phyloP scores from a whole-genome alignment of 2,888 invertebrate genomes.

The Marasmarcha lunaedactyla region DNA sequence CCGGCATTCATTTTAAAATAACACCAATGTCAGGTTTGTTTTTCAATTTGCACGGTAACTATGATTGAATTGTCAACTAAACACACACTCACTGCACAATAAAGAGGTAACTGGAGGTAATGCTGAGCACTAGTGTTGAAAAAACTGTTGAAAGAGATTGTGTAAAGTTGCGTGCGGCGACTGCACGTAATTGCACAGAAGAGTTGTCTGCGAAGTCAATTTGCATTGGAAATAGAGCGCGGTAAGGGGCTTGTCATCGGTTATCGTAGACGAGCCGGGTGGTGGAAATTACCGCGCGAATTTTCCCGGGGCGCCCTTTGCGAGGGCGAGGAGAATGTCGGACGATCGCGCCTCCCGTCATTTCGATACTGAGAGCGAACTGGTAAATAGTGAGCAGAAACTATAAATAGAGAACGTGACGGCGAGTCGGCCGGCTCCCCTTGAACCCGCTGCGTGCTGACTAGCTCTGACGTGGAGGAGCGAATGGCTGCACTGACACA shows the following conservation, averaged over 20 bases:
- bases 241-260: slow-evolving; percentile 1
- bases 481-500: slow-evolving; percentile 63
- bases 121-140: slow-evolving; percentile 37
- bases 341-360: slow-evolving; percentile 60
- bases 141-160: slow-evolving; percentile 26
- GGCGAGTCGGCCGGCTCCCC: slow-evolving; percentile 57
- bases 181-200: slow-evolving; percentile 43
- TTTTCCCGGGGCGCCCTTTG: slow-evolving; percentile 32
- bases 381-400: slow-evolving; percentile 56
- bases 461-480: slow-evolving; percentile 54
- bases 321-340: slow-evolving; percentile 31
- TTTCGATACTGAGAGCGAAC: slow-evolving; percentile 62
- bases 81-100: slow-evolving; percentile 39
- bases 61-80: slow-evolving; percentile 21
- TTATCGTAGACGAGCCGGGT: neutral
- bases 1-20: slow-evolving; percentile 56
- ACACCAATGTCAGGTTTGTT: slow-evolving; percentile 67
- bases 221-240: slow-evolving; percentile 22
- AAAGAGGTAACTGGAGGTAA: slow-evolving; percentile 44
- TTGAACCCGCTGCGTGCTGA: slow-evolving; percentile 59
- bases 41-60: slow-evolving; percentile 36
- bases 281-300: slow-evolving; percentile 19
- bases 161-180: slow-evolving; percentile 44
- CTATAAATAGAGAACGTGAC: slow-evolving; percentile 67
- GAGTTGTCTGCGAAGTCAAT: slow-evolving; percentile 40